Percentiles rank a stretch among this genome's conserved stretches.
phyloP scores from a whole-genome alignment of 2,797 vertebrate species.

The Coranthus polyacanthus region DNA sequence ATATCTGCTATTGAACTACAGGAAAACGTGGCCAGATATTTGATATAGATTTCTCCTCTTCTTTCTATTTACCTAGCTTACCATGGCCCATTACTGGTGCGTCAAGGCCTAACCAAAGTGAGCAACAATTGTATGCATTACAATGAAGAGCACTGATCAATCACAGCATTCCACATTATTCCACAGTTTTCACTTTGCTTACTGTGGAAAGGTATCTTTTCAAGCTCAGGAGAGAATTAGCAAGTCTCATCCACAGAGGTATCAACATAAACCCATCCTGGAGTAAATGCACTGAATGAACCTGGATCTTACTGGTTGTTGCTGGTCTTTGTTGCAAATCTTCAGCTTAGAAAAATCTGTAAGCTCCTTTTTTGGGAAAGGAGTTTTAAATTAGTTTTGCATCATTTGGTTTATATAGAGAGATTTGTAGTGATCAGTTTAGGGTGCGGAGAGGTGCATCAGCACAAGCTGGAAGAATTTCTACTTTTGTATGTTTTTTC shows the following conservation, averaged over 20 bases:
- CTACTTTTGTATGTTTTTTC: too few species aligned
- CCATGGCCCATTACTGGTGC: background rate
- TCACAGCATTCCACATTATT: slow-evolving; percentile 7
- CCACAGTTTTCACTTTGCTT: background rate
- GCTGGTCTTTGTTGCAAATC: background rate
- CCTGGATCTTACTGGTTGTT: background rate
- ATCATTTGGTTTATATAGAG: too few species aligned
- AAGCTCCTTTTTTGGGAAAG: background rate
- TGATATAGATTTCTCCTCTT: slow-evolving; percentile 8
- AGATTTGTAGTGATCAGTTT: too few species aligned
- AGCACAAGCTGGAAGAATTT: too few species aligned
- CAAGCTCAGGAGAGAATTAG: background rate
- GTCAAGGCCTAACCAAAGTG: background rate
- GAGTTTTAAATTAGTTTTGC: background rate
- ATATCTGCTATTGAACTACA: slow-evolving; percentile 35
- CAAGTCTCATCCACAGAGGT: background rate
- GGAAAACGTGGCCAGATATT: slow-evolving; percentile 15
- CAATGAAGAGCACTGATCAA: background rate
- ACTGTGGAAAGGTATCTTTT: background rate
- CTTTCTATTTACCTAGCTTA: slow-evolving; percentile 4
- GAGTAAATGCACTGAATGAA: background rate
- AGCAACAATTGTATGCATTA: background rate
- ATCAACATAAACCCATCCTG: background rate
- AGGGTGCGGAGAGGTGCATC: too few species aligned
- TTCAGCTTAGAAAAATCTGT: background rate